Evolutionary conservation across 92 coral and sea anemone species (phyloP).

Genomic region (Bergia puertoricense): DNA sequence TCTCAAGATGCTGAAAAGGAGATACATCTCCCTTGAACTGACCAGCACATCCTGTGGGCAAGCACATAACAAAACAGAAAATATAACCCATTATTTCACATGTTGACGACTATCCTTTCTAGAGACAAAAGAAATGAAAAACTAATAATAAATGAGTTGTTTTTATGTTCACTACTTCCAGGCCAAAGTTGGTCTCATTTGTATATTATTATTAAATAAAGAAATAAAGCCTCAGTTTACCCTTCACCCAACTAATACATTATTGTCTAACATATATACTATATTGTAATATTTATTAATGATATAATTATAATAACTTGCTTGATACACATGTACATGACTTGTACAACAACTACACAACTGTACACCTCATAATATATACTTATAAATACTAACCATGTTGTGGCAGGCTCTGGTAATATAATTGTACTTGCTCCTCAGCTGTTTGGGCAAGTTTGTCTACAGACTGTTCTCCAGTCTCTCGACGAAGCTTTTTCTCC

Average conservation of each 20-base stretch:
- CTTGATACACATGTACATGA: neutral
- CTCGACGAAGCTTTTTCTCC: constrained; percentile 91
- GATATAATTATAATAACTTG: no score
- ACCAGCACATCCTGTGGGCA: constrained; percentile 77
- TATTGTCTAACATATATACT: no score
- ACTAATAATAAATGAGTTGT: no score
- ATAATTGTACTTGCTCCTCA: constrained; percentile 63
- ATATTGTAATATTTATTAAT: no score
- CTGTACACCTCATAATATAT: neutral
- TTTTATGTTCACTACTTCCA: no score
- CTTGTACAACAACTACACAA: neutral
- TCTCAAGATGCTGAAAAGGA: constrained; percentile 75
- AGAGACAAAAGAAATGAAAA: no score
- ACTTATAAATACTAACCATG: constrained; percentile 63
- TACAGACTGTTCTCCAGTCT: constrained; percentile 80
- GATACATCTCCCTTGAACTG: constrained; percentile 79
- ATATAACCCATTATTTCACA: neutral
- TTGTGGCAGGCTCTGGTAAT: constrained; percentile 70
- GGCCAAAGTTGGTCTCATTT: no score
- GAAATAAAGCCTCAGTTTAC: no score
- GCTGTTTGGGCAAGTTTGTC: constrained; percentile 68
- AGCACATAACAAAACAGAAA: neutral
- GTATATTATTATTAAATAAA: no score
- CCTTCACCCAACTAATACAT: no score
- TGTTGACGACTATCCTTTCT: no score